These are phyloP conservation scores for Carcina quercana DNA, from an alignment of 2,888 invertebrate genomes.

Conservation along the genomic window DNA sequence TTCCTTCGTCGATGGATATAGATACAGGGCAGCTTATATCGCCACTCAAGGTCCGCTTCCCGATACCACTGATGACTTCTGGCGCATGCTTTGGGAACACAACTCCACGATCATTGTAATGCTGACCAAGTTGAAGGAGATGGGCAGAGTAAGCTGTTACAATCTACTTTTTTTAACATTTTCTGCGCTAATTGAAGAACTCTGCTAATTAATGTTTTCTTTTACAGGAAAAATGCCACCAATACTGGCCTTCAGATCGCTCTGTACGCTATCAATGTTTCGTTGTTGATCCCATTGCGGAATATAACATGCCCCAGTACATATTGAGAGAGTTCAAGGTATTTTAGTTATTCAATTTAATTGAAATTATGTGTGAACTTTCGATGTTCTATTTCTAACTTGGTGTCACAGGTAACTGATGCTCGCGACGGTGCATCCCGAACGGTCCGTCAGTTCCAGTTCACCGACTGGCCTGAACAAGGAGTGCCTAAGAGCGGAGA, in stretches of 20 bases:
- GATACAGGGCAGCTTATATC: slow-evolving; percentile 95
- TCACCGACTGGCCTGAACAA: slow-evolving; percentile 97
- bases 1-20: slow-evolving; percentile 97
- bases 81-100: slow-evolving; percentile 99
- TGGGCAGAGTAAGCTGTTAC: slow-evolving; percentile 87
- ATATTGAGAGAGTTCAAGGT: slow-evolving; percentile 98
- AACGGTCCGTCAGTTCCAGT: slow-evolving; percentile 96
- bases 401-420: slow-evolving; percentile 84
- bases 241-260: slow-evolving; percentile 99
- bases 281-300: slow-evolving; percentile 99
- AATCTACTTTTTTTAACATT: background rate
- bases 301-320: slow-evolving; percentile 99
- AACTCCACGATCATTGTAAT: slow-evolving; percentile 99
- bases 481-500: slow-evolving; percentile 98
- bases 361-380: background rate
- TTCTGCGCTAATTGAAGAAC: too few relatives aligned
- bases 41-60: slow-evolving; percentile 99
- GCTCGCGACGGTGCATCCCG: slow-evolving; percentile 97
- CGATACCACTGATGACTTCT: slow-evolving; percentile 98
- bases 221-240: slow-evolving; percentile 98
- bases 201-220: slow-evolving; percentile 18
- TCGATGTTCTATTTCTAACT: background rate
- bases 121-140: slow-evolving; percentile 97
- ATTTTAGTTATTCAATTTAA: slow-evolving; percentile 4
- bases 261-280: slow-evolving; percentile 98